Conservation (phyloP, 2,797 vertebrate species). For the Chelidonichthys spinosus region DNA sequence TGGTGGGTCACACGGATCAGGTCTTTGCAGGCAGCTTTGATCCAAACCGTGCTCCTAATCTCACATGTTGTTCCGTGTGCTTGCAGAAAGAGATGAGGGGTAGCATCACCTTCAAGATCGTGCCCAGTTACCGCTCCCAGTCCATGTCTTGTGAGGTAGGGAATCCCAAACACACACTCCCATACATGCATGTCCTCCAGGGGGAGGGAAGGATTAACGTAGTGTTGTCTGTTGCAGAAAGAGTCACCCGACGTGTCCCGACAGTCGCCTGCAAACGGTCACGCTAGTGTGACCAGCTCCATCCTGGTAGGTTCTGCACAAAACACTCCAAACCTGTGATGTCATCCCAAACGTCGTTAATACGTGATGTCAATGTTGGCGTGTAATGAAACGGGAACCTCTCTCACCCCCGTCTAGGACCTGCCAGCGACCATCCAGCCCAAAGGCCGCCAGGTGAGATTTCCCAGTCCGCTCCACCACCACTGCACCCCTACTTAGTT, state of each 20-base stretch:
- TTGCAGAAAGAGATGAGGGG: conserved; percentile 96
- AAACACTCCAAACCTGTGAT: not conserved
- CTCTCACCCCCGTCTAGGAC: conserved; percentile 83
- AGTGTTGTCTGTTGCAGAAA: conserved; percentile 93
- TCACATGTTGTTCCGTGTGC: not conserved
- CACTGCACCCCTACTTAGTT: not conserved
- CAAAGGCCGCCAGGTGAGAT: conserved; percentile 96
- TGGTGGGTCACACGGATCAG: conserved; percentile 78
- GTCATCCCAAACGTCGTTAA: not conserved
- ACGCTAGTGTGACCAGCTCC: conserved; percentile 99
- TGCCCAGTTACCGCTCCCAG: conserved; percentile 96
- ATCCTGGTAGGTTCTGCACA: conserved; percentile 91
- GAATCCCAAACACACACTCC: not conserved
- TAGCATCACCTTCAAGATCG: conserved; percentile 99
- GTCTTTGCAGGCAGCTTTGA: not conserved
- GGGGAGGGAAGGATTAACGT: fast-evolving
- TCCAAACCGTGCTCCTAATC: not conserved
- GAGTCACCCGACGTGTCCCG: conserved; percentile 97
- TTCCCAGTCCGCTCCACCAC: not conserved
- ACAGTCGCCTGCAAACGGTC: conserved; percentile 98
- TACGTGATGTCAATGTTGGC: too few species aligned
- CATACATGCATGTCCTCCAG: not conserved
- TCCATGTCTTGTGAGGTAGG: conserved; percentile 97
- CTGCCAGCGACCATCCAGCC: conserved; percentile 97
- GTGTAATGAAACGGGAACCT: not conserved